phyloP scores from a whole-genome alignment of 2,113 vertebrate genomes.

The Oriolus oriolus region DNA sequence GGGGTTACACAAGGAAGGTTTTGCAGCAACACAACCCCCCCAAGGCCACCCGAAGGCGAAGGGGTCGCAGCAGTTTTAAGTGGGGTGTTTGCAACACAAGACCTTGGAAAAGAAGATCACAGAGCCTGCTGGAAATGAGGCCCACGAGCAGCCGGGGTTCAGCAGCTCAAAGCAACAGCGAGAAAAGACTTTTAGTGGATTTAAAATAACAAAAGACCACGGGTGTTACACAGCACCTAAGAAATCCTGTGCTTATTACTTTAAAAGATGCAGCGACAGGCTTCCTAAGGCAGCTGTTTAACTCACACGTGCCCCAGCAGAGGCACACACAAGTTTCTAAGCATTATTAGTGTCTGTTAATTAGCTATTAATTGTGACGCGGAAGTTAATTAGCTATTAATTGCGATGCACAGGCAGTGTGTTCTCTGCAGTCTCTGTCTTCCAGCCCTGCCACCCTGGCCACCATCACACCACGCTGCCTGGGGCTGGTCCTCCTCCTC shows the following conservation, averaged over 20 bases:
- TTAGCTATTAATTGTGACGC: background rate
- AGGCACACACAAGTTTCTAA: rapidly evolving
- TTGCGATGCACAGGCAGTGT: rapidly evolving
- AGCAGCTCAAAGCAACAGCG: background rate
- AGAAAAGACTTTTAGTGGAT: background rate
- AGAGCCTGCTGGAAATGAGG: background rate
- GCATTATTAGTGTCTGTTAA: rapidly evolving
- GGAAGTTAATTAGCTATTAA: background rate
- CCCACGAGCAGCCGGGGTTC: rapidly evolving
- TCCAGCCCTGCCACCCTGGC: background rate
- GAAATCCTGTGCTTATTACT: background rate
- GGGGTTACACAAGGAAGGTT: background rate
- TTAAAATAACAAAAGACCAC: background rate
- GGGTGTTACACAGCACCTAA: background rate
- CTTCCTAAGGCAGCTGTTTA: background rate
- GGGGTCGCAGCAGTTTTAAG: background rate
- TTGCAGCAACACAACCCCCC: background rate
- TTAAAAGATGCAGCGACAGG: background rate
- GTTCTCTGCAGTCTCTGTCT: background rate
- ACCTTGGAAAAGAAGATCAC: background rate
- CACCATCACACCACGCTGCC: background rate
- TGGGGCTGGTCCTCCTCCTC: background rate
- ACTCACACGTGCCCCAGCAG: background rate
- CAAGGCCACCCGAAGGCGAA: rapidly evolving
- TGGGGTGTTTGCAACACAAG: background rate